Conservation (phyloP, 2,888 invertebrate genomes). For the Reticulitermes lucifugus region DNA sequence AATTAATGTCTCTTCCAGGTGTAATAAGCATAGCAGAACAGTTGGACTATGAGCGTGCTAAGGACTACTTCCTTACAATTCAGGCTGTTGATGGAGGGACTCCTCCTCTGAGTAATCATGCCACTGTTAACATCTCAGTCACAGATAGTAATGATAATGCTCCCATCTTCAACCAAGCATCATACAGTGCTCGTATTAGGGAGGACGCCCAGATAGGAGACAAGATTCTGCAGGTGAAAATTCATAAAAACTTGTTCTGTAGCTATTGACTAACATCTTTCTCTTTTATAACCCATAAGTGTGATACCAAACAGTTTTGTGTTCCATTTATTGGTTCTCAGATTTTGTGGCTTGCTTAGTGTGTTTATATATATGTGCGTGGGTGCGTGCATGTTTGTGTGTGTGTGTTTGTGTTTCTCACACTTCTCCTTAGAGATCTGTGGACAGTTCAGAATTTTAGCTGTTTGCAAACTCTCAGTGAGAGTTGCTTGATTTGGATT, state of each 20-base stretch:
- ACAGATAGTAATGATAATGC: constrained; percentile 90
- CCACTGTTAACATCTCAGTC: constrained; percentile 87
- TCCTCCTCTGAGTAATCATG: constrained; percentile 89
- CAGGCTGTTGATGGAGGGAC: constrained; percentile 91
- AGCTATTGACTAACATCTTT: neutral
- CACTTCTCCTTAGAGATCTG: too few species aligned
- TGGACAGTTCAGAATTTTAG: too few species aligned
- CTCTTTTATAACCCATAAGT: too few species aligned
- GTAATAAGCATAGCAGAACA: constrained; percentile 80
- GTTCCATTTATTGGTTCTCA: neutral
- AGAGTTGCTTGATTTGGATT: too few species aligned
- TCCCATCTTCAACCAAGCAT: constrained; percentile 81
- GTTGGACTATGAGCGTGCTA: constrained; percentile 89
- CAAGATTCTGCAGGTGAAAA: constrained; percentile 76
- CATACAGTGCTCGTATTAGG: constrained; percentile 80
- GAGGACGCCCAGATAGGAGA: constrained; percentile 83
- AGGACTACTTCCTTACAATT: constrained; percentile 87
- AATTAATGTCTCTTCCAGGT: constrained; percentile 64
- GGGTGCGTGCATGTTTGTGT: too few species aligned
- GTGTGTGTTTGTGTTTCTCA: too few species aligned
- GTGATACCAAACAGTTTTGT: neutral
- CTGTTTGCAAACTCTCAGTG: too few species aligned
- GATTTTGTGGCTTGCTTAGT: too few species aligned
- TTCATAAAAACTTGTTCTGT: constrained; percentile 14
- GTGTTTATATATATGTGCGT: too few species aligned